Evolutionary conservation across 2,888 invertebrate genomes (phyloP).

Genomic region (Apoderus coryli): DNA sequence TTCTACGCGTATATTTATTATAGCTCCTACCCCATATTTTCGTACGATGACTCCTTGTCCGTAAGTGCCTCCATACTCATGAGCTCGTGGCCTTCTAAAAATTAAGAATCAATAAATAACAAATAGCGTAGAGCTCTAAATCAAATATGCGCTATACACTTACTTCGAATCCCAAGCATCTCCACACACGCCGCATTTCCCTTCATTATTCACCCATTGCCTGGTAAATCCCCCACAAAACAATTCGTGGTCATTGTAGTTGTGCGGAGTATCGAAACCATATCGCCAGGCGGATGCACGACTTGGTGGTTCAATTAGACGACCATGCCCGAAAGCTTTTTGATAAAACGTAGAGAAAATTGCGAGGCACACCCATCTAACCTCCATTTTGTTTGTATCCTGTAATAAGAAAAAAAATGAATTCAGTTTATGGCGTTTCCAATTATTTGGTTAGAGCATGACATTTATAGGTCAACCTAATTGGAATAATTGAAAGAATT

Average conservation of each 20-base stretch:
- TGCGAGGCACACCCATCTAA: too few species aligned
- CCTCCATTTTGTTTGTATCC: too few species aligned
- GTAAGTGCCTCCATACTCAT: constrained; percentile 74
- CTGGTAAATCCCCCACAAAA: constrained; percentile 79
- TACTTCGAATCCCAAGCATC: constrained; percentile 61
- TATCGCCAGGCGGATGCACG: constrained; percentile 79
- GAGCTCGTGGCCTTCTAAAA: constrained; percentile 47
- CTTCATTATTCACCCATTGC: constrained; percentile 67
- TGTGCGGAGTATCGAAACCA: constrained; percentile 75
- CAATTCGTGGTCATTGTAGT: constrained; percentile 80
- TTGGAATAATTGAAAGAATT: too few species aligned
- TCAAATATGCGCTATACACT: constrained; percentile 12
- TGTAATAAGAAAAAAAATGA: too few species aligned
- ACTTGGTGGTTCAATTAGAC: constrained; percentile 74
- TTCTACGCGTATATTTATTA: constrained; percentile 62
- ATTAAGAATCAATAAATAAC: too few species aligned
- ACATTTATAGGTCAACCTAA: too few species aligned
- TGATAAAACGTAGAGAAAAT: too few species aligned
- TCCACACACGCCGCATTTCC: constrained; percentile 78
- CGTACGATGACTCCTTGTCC: constrained; percentile 70
- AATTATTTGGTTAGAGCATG: too few species aligned
- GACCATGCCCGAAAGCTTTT: too few species aligned
- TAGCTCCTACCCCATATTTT: constrained; percentile 53
- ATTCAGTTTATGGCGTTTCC: too few species aligned
- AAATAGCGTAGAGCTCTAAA: not conserved